A percentile compares a stretch with the other conserved stretches of the same genome.
Conservation (phyloP, 1,140 invertebrate species). For the Heliconius melpomene region DNA sequence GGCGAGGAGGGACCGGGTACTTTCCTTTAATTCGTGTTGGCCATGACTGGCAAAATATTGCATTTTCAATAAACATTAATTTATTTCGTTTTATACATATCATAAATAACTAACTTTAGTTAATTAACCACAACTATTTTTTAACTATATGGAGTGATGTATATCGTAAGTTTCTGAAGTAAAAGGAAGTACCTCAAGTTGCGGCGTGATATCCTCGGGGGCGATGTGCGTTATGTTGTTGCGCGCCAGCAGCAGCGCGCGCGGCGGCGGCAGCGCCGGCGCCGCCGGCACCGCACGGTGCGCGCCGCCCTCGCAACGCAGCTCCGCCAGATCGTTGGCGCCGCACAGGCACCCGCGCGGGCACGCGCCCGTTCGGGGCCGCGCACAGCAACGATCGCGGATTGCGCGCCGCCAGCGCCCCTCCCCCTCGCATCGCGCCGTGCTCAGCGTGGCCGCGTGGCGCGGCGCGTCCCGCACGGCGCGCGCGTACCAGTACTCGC, state of each 20-base stretch:
- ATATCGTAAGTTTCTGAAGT: not conserved
- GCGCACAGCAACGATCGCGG: slow-evolving; percentile 17
- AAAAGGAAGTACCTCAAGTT: not conserved
- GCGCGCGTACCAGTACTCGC: slow-evolving; percentile 45
- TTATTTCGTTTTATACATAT: too few relatives aligned
- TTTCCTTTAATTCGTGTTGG: too few relatives aligned
- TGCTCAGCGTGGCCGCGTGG: slow-evolving; percentile 20
- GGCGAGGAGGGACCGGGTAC: too few relatives aligned
- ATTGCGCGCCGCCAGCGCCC: not conserved
- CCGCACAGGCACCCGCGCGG: slow-evolving; percentile 85
- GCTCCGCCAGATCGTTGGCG: slow-evolving; percentile 79
- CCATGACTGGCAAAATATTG: too few relatives aligned
- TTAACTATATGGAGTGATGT: too few relatives aligned
- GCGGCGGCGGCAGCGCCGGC: slow-evolving; percentile 23
- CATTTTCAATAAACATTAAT: too few relatives aligned
- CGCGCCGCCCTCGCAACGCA: slow-evolving; percentile 62
- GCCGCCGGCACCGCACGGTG: slow-evolving; percentile 42
- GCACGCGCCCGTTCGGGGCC: slow-evolving; percentile 24
- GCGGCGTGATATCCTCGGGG: not conserved
- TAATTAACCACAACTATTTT: too few relatives aligned
- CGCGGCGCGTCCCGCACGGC: slow-evolving; percentile 37
- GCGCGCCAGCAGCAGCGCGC: slow-evolving; percentile 27
- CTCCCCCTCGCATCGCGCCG: not conserved
- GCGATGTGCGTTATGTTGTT: slow-evolving; percentile 27
- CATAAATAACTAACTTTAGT: too few relatives aligned